These are phyloP conservation scores for Trialeurodes vaporariorum DNA, from an alignment of 1,140 invertebrate species.

Conservation along the genomic window DNA sequence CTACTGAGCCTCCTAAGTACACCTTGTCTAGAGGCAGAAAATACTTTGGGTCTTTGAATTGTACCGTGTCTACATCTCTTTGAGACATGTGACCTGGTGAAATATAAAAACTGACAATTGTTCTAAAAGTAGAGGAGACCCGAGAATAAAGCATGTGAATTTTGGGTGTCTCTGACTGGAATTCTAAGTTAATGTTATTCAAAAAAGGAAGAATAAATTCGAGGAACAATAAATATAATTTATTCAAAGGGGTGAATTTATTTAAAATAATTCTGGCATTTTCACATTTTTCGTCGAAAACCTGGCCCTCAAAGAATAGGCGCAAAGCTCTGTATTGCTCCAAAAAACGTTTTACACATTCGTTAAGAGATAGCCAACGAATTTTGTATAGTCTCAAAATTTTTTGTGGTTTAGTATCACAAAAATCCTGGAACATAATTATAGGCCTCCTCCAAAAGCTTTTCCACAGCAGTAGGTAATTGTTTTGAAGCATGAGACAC, in stretches of 20 bases:
- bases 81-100: background rate
- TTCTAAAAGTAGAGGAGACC: background rate
- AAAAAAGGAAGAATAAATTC: conserved; percentile 5
- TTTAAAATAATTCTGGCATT: no score
- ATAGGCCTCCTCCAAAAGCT: background rate
- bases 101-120: background rate
- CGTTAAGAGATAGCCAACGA: conserved; percentile 11
- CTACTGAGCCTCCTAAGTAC: background rate
- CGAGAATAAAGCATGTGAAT: background rate
- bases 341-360: background rate
- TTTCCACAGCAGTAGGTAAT: background rate
- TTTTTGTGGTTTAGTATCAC: background rate
- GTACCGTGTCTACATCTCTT: background rate
- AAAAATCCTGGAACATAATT: background rate
- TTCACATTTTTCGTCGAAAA: background rate
- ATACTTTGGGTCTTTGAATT: background rate
- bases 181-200: background rate
- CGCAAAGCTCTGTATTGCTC: background rate
- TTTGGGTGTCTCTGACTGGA: conserved; percentile 8
- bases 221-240: conserved; percentile 1
- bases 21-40: background rate
- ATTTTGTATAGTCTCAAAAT: background rate
- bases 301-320: background rate
- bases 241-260: background rate
- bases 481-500: conserved; percentile 24